Conservation (phyloP, 2,888 invertebrate genomes). For the Dolichomitus sp. region DNA sequence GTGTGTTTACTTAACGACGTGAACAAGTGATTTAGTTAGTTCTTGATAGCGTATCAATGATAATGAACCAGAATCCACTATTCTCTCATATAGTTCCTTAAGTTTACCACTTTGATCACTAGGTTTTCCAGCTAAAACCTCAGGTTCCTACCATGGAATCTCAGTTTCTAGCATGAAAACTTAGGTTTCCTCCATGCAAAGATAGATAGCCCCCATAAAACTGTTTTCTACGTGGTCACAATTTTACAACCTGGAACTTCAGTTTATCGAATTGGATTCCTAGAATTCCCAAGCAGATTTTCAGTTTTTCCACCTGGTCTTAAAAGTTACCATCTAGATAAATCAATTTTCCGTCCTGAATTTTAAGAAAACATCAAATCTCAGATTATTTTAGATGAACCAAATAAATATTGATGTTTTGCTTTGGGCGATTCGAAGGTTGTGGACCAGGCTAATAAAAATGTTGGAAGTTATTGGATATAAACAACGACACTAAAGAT, state of each 20-base stretch:
- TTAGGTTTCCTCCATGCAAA: not conserved
- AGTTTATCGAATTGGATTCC: no score
- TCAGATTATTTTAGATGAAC: no score
- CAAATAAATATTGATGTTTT: no score
- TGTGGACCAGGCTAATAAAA: not conserved
- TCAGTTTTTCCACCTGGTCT: not conserved
- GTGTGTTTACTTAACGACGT: not conserved
- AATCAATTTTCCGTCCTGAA: not conserved
- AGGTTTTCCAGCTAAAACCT: not conserved
- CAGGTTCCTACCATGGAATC: not conserved
- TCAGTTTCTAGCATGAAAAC: not conserved
- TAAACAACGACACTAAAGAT: not conserved
- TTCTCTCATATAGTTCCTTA: not conserved
- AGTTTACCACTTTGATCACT: not conserved
- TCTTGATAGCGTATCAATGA: not conserved
- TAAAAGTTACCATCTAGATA: no score
- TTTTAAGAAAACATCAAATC: no score
- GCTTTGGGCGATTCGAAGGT: not conserved
- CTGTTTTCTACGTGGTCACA: no score
- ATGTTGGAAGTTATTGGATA: not conserved
- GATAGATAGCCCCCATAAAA: not conserved
- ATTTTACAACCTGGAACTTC: no score
- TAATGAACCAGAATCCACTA: not conserved
- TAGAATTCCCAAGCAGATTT: no score
- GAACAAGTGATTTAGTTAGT: no score